These are phyloP conservation scores for Cololabis saira DNA, from an alignment of 2,113 vertebrate genomes.

Conservation along the genomic window DNA sequence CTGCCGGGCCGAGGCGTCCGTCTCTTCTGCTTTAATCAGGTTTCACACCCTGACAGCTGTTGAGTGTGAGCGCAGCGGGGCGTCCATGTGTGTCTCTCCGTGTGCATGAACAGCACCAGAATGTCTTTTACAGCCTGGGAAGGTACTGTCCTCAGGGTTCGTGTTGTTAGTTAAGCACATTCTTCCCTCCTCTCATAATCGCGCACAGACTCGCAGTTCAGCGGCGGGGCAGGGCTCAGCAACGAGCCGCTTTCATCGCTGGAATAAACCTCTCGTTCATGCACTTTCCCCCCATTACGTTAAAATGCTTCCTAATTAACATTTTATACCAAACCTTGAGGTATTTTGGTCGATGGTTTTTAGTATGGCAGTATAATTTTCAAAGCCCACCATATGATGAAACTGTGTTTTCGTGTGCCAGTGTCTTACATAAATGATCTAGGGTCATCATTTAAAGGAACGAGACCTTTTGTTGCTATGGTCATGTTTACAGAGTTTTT, in stretches of 20 bases:
- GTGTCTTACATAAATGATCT: conserved; percentile 29
- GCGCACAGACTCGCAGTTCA: conserved; percentile 65
- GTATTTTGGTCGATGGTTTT: conserved; percentile 12
- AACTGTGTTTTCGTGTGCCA: conserved; percentile 29
- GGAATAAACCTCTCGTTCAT: conserved; percentile 26
- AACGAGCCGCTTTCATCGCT: conserved; percentile 50
- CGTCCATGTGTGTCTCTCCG: conserved; percentile 15
- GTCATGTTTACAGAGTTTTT: conserved; percentile 22
- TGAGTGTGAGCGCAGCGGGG: conserved; percentile 54
- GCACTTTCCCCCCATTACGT: conserved; percentile 52
- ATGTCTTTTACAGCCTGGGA: conserved; percentile 70
- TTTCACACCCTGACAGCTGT: conserved; percentile 68
- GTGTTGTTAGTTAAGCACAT: conserved; percentile 63
- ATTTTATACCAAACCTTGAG: conserved; percentile 15
- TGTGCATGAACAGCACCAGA: conserved; percentile 32
- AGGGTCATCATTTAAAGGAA: neutral
- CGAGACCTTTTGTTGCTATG: conserved; percentile 34
- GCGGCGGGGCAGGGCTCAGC: conserved; percentile 38
- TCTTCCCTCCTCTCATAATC: conserved; percentile 64
- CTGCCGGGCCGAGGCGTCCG: neutral
- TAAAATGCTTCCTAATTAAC: conserved; percentile 51
- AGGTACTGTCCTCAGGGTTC: conserved; percentile 45
- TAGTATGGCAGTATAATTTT: conserved; percentile 20
- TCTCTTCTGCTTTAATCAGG: conserved; percentile 53
- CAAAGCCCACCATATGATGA: conserved; percentile 36